These are phyloP conservation scores for Aviceda subcristata DNA, from an alignment of 2,113 vertebrate species.

Conservation along the genomic window DNA sequence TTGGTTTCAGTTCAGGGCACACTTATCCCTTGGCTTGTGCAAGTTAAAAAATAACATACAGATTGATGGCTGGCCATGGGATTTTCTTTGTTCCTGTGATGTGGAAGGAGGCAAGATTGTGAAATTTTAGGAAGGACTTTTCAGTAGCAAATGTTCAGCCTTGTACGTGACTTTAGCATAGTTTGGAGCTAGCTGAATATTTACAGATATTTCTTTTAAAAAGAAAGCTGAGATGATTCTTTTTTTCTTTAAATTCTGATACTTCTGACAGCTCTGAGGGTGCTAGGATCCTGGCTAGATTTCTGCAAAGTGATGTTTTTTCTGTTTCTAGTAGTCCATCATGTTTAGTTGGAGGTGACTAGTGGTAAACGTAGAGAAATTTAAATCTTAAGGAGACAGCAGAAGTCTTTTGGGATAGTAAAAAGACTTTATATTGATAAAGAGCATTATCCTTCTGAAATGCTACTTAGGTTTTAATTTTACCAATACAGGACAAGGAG, in stretches of 20 bases:
- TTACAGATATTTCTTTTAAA: not conserved
- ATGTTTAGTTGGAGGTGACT: not conserved
- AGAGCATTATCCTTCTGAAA: not conserved
- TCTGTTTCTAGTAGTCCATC: not conserved
- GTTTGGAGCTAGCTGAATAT: not conserved
- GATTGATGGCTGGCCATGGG: not conserved
- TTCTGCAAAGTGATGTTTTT: not conserved
- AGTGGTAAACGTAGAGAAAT: not conserved
- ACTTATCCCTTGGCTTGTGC: not conserved
- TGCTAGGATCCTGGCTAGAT: not conserved
- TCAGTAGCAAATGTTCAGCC: not conserved
- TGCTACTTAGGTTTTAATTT: not conserved
- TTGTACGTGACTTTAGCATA: not conserved
- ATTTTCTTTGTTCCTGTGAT: not conserved
- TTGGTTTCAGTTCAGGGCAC: constrained; percentile 36
- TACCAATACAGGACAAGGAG: not conserved
- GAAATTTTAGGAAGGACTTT: not conserved
- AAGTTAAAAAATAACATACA: not conserved
- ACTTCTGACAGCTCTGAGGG: not conserved
- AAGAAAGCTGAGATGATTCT: not conserved
- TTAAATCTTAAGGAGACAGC: not conserved
- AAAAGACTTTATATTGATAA: not conserved
- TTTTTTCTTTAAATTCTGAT: not conserved
- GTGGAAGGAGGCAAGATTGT: not conserved
- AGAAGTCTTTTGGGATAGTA: not conserved